Percentiles rank a stretch among this genome's conserved stretches.
Conservation (phyloP, 2,113 vertebrate species). For the Bombycilla garrulus region DNA sequence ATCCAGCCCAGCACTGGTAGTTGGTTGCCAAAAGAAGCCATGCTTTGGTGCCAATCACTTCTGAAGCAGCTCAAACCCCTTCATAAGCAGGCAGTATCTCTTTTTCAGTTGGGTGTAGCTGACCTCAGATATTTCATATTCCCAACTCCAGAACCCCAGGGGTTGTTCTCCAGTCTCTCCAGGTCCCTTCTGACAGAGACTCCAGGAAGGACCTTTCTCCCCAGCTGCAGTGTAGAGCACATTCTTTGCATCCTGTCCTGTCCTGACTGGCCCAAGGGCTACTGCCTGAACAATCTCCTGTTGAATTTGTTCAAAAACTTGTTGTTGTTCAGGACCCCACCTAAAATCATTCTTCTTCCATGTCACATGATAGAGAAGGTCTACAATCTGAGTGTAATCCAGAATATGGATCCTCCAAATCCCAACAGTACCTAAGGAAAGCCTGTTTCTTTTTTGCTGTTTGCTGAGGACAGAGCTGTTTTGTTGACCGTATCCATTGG, state of each 20-base stretch:
- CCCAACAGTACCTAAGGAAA: neutral
- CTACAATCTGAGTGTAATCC: neutral
- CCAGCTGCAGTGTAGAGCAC: neutral
- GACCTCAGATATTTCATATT: neutral
- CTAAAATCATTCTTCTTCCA: neutral
- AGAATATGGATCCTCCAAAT: neutral
- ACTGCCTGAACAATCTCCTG: neutral
- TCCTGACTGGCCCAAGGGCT: neutral
- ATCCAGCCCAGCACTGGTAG: neutral
- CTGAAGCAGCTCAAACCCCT: neutral
- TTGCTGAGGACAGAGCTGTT: neutral
- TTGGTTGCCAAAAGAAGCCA: neutral
- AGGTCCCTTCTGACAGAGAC: neutral
- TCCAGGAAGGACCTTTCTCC: neutral
- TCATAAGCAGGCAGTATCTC: neutral
- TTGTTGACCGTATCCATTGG: neutral
- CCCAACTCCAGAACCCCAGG: neutral
- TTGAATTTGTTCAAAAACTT: neutral
- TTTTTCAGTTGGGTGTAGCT: neutral
- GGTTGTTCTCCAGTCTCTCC: neutral
- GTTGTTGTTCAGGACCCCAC: neutral
- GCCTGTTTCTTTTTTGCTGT: neutral
- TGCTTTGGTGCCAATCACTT: neutral
- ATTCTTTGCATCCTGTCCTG: neutral
- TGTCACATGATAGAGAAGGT: neutral